Conservation (phyloP, 2,113 vertebrate genomes). For the Nicator chloris region DNA sequence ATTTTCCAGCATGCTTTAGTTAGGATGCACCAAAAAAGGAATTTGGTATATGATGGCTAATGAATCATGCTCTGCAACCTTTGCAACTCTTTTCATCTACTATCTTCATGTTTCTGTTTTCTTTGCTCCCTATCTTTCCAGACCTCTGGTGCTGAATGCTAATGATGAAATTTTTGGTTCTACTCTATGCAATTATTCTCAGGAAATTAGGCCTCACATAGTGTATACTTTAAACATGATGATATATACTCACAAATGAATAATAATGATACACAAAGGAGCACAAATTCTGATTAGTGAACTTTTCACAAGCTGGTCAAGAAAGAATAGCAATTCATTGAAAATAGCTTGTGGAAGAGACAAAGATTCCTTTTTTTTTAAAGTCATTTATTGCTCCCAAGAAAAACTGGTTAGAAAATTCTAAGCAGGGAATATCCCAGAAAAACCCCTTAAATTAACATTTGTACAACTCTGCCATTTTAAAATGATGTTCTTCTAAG, state of each 20-base stretch:
- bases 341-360: background rate
- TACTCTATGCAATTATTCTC: background rate
- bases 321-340: background rate
- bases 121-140: background rate
- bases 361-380: background rate
- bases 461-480: background rate
- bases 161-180: background rate
- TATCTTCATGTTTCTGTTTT: background rate
- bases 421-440: background rate
- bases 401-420: background rate
- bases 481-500: background rate
- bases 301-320: background rate
- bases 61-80: background rate
- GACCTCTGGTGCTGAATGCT: background rate
- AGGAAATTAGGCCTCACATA: background rate
- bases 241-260: background rate
- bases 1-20: background rate
- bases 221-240: background rate
- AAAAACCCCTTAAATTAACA: background rate
- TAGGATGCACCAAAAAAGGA: background rate
- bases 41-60: background rate
- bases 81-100: background rate
- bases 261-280: background rate
- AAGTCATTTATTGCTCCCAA: background rate
- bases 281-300: background rate